Base-by-base conservation (phyloP, 1,140 invertebrate species). In the Camponotus vicinus region DNA sequence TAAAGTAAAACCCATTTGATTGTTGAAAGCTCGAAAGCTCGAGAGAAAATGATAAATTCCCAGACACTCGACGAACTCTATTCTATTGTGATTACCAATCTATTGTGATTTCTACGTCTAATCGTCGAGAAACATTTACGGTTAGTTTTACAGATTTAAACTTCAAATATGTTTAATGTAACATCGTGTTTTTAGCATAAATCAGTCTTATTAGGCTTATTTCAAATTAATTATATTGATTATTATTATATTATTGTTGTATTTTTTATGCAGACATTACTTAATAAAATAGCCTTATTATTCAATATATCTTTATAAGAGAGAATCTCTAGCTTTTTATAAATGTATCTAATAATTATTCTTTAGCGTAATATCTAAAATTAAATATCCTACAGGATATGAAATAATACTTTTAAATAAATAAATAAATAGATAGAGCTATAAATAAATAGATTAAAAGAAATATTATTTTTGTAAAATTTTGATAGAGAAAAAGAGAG, bases 31-130 rank as follows among this genome's bases (percentile, higher is more conserved):
- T 27, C 27, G 27, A 27, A 40, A 40, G 27, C 27, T 40, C 7
- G 15, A 61, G 70, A 32, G 66, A 64, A 55, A 63, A 21, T 67
- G 86, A 86, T 79, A 45, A 57, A 86, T 86, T 59, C 67, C 59
- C 18, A 42, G 57, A 73, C 71, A 49, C 55, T 27, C 27, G 27
- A 27, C 21, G 21, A 21, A 21, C 21, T 21, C 71, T 59, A 67
- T 40, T 52, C 49, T 49, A 5, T 18, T 8, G 13, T 21, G 69
- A 40, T 18, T 55, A 57, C 15, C 34, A 21, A n/a, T 49, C 78
- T 87, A 77, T 89, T 82, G 32, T 82, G 73, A 70, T 79, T 82
- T 69, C 70, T 61, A 89, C n/a, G 83, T 69, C 61, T 40, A 34
- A 32, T 2, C 45, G n/a, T 32, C 67, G 13, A 70, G 69, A 87